Conservation (phyloP, 2,113 vertebrate genomes). For the human region GRCh38 chr1:237146501-237147000, state of each 20-base stretch:
- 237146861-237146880: not conserved
- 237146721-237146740: not conserved
- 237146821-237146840: not conserved
- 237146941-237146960: not conserved
- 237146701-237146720: constrained; percentile 39
- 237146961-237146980: constrained; percentile 3
- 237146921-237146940: not conserved
- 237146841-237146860: not conserved
- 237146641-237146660: not conserved
- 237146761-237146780: not conserved
- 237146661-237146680: not conserved
- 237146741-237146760: not conserved
- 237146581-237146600: not conserved
- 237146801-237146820: not conserved
- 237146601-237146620: not conserved
- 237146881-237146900: not conserved
- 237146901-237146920: not conserved
- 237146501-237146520: not conserved
- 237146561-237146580: not conserved
- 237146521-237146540: rapidly evolving
- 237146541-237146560: not conserved
- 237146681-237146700: not conserved
- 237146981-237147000: not conserved
- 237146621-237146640: not conserved
- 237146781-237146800: constrained; percentile 45